These are phyloP conservation scores for Chrysodeixis includens DNA, from an alignment of 2,888 invertebrate species.

Conservation along the genomic window DNA sequence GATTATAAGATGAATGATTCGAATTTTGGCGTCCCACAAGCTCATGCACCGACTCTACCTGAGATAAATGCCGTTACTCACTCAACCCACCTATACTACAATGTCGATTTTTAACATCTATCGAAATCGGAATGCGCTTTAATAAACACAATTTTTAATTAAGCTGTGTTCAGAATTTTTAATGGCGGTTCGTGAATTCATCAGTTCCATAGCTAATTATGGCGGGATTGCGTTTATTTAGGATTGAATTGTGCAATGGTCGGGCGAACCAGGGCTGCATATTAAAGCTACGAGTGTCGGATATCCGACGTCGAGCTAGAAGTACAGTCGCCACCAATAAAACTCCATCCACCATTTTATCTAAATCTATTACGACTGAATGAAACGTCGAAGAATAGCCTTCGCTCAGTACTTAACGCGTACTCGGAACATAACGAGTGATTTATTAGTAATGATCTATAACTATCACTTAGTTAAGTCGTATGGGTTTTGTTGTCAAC, in stretches of 20 bases:
- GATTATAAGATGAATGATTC: slow-evolving; percentile 88
- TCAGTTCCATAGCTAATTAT: slow-evolving; percentile 85
- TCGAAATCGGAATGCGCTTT: slow-evolving; percentile 61
- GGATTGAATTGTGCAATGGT: slow-evolving; percentile 82
- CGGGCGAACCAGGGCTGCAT: slow-evolving; percentile 72
- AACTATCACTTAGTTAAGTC: slow-evolving; percentile 23
- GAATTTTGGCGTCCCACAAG: slow-evolving; percentile 77
- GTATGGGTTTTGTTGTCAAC: slow-evolving; percentile 24
- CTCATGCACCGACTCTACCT: slow-evolving; percentile 68
- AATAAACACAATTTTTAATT: slow-evolving; percentile 76
- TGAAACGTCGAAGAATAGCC: slow-evolving; percentile 19
- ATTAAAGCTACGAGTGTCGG: slow-evolving; percentile 84
- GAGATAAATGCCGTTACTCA: slow-evolving; percentile 71
- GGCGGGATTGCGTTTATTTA: slow-evolving; percentile 82
- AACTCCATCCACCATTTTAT: slow-evolving; percentile 41
- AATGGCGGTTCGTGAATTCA: slow-evolving; percentile 79
- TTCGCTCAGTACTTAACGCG: slow-evolving; percentile 20
- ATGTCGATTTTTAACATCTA: slow-evolving; percentile 53
- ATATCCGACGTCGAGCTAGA: slow-evolving; percentile 81
- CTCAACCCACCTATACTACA: slow-evolving; percentile 48
- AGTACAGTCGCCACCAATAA: slow-evolving; percentile 71
- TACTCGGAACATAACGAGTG: slow-evolving; percentile 13
- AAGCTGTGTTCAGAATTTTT: slow-evolving; percentile 73
- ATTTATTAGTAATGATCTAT: slow-evolving; percentile 26
- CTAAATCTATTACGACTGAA: slow-evolving; percentile 41